Conservation (phyloP, 2,797 vertebrate genomes). For the Hafferia zeledoni region DNA sequence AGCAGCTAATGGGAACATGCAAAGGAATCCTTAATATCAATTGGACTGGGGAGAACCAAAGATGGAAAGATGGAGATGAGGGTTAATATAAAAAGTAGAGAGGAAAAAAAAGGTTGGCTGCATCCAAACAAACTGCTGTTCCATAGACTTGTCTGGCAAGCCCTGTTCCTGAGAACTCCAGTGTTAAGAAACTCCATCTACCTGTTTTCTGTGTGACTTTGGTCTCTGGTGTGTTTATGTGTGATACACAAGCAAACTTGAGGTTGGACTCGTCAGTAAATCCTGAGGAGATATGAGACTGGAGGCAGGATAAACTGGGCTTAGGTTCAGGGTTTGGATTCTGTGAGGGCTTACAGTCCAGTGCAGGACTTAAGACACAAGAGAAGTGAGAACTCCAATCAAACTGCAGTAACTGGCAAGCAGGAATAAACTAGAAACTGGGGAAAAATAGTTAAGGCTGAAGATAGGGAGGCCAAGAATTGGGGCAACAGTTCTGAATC, state of each 20-base stretch:
- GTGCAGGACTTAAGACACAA: background rate
- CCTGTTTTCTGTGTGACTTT: background rate
- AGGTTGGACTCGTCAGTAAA: background rate
- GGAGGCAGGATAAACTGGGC: background rate
- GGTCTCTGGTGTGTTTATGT: background rate
- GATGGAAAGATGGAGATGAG: fast-evolving
- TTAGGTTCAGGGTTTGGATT: background rate
- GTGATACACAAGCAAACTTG: background rate
- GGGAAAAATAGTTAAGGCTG: background rate
- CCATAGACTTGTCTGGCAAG: background rate
- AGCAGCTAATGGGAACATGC: background rate
- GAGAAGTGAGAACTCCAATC: background rate
- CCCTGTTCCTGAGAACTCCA: background rate
- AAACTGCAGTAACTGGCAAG: background rate
- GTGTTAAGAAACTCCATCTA: background rate
- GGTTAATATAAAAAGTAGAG: background rate
- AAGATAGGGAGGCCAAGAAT: background rate
- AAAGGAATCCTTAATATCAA: background rate
- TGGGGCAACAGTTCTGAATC: background rate
- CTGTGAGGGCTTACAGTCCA: background rate
- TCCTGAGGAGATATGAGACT: background rate
- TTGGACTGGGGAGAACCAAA: background rate
- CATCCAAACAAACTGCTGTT: background rate
- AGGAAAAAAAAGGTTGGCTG: background rate
- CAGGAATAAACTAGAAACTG: background rate